Percentiles rank a stretch among this genome's conserved stretches.
Evolutionary conservation across 2,797 vertebrate species (phyloP).

Genomic region (Hapalemur alaotrensis): DNA sequence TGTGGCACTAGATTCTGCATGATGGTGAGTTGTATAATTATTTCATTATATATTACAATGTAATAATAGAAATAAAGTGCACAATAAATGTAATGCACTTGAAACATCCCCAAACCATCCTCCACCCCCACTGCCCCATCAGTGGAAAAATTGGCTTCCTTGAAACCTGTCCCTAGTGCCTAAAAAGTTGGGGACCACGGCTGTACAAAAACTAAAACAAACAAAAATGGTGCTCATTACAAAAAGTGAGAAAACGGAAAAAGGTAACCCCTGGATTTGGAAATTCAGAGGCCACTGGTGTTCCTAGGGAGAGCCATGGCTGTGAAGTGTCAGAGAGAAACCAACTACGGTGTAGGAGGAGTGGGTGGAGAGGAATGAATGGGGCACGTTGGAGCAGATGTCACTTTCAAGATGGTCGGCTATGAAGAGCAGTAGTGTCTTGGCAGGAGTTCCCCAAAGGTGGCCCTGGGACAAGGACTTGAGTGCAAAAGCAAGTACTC

Average conservation of each 20-base stretch:
- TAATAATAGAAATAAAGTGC: no score
- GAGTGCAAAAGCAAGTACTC: background rate
- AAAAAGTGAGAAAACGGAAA: background rate
- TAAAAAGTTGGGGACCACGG: background rate
- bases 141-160: no score
- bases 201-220: background rate
- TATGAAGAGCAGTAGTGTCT: no score
- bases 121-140: no score
- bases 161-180: background rate
- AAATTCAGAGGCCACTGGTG: background rate
- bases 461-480: background rate
- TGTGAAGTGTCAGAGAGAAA: background rate
- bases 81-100: no score
- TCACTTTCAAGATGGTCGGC: background rate
- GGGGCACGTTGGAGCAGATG: no score
- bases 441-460: background rate
- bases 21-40: no score
- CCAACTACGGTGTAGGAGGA: background rate
- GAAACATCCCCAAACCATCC: no score
- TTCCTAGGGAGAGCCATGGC: background rate
- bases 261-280: background rate
- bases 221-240: background rate
- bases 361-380: background rate
- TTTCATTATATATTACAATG: no score
- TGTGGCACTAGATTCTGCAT: no score